phyloP scores from a whole-genome alignment of 2,113 vertebrate genomes.

The Megalops atlanticus region DNA sequence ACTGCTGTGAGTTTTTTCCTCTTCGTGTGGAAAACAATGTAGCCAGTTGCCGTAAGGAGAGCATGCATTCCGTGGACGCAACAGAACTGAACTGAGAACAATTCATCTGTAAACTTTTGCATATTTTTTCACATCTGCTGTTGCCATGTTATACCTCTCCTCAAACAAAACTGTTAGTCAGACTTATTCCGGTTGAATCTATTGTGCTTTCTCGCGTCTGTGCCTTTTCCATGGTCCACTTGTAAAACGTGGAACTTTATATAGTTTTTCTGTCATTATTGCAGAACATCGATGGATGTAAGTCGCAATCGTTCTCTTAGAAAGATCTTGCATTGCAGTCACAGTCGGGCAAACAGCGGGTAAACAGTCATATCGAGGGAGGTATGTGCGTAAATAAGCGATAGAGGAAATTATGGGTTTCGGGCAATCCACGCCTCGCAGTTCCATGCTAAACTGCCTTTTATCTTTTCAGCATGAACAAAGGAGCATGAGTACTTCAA shows the following conservation, averaged over 20 bases:
- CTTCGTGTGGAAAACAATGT: background rate
- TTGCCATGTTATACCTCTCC: too few species aligned
- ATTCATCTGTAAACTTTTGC: too few species aligned
- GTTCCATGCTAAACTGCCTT: background rate
- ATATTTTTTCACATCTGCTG: too few species aligned
- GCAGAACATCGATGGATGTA: too few species aligned
- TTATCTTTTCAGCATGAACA: constrained; percentile 13
- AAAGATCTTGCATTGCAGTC: background rate
- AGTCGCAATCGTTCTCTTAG: background rate
- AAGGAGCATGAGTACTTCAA: background rate
- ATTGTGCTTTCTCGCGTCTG: too few species aligned
- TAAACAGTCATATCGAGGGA: background rate
- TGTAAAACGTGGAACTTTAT: too few species aligned
- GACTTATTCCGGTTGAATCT: too few species aligned
- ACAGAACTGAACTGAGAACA: background rate
- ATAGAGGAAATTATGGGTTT: constrained; percentile 18
- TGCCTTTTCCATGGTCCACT: too few species aligned
- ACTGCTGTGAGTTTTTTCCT: background rate
- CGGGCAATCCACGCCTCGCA: background rate
- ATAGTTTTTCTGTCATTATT: too few species aligned
- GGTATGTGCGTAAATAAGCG: background rate
- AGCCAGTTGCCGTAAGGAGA: background rate
- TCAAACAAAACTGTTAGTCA: too few species aligned
- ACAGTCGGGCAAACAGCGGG: background rate
- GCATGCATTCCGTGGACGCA: background rate